Percentiles rank a stretch among this genome's conserved stretches.
Evolutionary conservation across 2,888 invertebrate species (phyloP).

Genomic region (Mythimna vitellina): DNA sequence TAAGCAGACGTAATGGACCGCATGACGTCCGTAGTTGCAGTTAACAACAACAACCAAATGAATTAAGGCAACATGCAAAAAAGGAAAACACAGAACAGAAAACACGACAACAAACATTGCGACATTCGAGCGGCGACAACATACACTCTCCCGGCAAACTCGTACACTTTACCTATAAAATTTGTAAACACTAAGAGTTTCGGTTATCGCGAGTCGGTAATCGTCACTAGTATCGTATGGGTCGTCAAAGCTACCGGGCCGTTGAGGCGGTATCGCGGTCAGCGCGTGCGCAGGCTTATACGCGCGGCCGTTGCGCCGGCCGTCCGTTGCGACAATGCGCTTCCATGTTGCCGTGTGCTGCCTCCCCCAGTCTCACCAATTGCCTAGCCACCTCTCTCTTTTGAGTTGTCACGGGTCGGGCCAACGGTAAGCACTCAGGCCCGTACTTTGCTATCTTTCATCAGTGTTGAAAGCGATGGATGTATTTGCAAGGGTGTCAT

Average conservation of each 20-base stretch:
- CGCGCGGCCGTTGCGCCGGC: conserved; percentile 87
- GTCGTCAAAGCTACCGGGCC: conserved; percentile 61
- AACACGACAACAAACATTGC: conserved; percentile 64
- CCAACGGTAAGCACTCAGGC: conserved; percentile 74
- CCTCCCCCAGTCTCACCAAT: conserved; percentile 83
- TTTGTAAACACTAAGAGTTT: conserved; percentile 71
- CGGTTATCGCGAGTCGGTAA: conserved; percentile 65
- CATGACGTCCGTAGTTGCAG: conserved; percentile 29
- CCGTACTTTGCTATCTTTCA: conserved; percentile 61
- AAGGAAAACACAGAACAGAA: conserved; percentile 54
- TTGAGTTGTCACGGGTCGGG: conserved; percentile 78
- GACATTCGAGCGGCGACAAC: conserved; percentile 69
- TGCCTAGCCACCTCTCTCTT: conserved; percentile 89
- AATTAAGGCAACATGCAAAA: conserved; percentile 51
- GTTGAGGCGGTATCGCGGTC: conserved; percentile 58
- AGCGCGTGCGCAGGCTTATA: conserved; percentile 80
- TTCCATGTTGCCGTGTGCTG: conserved; percentile 77
- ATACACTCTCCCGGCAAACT: conserved; percentile 59
- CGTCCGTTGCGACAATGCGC: conserved; percentile 87
- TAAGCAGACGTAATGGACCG: conserved; percentile 28
- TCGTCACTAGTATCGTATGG: conserved; percentile 63
- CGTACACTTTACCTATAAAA: conserved; percentile 72
- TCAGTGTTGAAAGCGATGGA: conserved; percentile 59
- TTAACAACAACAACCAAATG: conserved; percentile 44
- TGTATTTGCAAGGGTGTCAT: conserved; percentile 57